Evolutionary conservation across 1,140 invertebrate genomes (phyloP).

Genomic region (Macrotrachela quadricornifera): DNA sequence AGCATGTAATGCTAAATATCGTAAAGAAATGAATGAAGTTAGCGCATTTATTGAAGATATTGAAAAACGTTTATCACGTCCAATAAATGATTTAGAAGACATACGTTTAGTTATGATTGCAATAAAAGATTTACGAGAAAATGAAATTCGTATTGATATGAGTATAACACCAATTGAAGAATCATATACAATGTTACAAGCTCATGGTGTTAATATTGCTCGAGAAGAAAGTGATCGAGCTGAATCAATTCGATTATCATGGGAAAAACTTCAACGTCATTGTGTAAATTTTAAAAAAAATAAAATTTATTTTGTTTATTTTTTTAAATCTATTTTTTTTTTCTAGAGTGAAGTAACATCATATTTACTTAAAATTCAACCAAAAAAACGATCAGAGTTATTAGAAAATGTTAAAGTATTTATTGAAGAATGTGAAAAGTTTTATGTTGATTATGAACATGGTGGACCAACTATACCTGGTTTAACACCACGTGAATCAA

Average conservation of each 20-base stretch:
- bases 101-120: constrained; percentile 76
- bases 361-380: constrained; percentile 54
- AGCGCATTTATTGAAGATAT: constrained; percentile 75
- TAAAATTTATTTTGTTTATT: no score
- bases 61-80: constrained; percentile 59
- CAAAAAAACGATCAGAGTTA: constrained; percentile 61
- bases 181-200: constrained; percentile 68
- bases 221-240: constrained; percentile 71
- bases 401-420: constrained; percentile 61
- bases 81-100: constrained; percentile 72
- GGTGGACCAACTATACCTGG: constrained; percentile 1
- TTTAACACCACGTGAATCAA: constrained; percentile 3
- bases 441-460: constrained; percentile 56
- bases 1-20: constrained; percentile 71
- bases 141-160: constrained; percentile 82
- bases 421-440: constrained; percentile 53
- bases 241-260: constrained; percentile 66
- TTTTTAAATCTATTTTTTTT: background rate
- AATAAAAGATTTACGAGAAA: constrained; percentile 68
- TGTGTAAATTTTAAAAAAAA: no score
- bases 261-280: constrained; percentile 43
- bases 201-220: constrained; percentile 61
- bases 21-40: constrained; percentile 76
- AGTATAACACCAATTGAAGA: constrained; percentile 83
- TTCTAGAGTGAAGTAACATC: background rate